These are phyloP conservation scores for Pholis gunnellus DNA, from an alignment of 2,113 vertebrate species.

Conservation along the genomic window DNA sequence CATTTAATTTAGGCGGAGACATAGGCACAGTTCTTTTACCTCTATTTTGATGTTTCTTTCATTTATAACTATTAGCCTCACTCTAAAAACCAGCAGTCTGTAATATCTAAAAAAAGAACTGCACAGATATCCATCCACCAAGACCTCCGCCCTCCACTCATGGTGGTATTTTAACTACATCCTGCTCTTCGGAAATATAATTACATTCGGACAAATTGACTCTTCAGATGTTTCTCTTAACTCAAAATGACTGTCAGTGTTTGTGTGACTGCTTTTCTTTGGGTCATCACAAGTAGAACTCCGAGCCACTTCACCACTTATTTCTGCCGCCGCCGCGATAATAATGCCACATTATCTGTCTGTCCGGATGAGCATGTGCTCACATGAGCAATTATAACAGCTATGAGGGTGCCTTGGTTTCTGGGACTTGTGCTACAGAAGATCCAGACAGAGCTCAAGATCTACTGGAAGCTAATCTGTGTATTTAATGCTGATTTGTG, in stretches of 20 bases:
- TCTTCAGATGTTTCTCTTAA: neutral
- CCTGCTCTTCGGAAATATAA: neutral
- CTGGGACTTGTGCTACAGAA: constrained; percentile 29
- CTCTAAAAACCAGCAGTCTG: neutral
- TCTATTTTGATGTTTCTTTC: neutral
- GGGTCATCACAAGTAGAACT: constrained; percentile 1
- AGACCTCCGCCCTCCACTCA: neutral
- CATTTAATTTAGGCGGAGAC: constrained; percentile 3
- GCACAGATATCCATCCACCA: neutral
- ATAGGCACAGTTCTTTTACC: neutral
- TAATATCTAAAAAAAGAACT: neutral
- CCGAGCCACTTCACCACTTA: constrained; percentile 15
- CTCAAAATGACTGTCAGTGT: neutral
- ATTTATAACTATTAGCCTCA: neutral
- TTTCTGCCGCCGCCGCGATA: constrained; percentile 4
- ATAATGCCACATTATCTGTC: constrained; percentile 17
- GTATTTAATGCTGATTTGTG: constrained; percentile 20
- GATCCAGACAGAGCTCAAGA: constrained; percentile 25
- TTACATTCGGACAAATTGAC: neutral
- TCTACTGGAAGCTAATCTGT: constrained; percentile 1
- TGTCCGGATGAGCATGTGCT: constrained; percentile 17
- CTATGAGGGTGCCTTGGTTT: constrained; percentile 35
- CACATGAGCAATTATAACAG: constrained; percentile 41
- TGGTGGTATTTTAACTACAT: neutral
- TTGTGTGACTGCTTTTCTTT: neutral